These are phyloP conservation scores for Leguminivora glycinivorella DNA, from an alignment of 1,140 invertebrate genomes.

Conservation along the genomic window DNA sequence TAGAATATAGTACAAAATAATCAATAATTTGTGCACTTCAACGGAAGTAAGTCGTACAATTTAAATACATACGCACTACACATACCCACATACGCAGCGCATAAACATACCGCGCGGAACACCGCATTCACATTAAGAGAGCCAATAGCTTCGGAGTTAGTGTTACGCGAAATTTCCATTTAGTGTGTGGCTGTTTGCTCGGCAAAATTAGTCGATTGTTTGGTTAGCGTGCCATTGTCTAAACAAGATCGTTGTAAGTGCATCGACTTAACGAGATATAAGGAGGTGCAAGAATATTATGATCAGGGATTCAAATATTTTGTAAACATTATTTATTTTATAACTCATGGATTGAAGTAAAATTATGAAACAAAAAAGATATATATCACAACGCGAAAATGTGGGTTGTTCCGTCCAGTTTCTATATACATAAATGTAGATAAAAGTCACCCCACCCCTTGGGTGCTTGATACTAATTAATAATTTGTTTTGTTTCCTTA, in stretches of 20 bases:
- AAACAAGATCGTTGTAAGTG: constrained; percentile 57
- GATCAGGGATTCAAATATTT: too few species aligned
- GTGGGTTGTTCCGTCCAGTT: too few species aligned
- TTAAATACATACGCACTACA: background rate
- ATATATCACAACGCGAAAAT: too few species aligned
- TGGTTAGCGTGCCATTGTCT: constrained; percentile 56
- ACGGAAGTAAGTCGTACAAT: constrained; percentile 19
- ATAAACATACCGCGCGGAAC: constrained; percentile 39
- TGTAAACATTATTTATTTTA: too few species aligned
- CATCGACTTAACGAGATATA: constrained; percentile 47
- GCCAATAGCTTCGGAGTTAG: constrained; percentile 50
- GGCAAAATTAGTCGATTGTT: constrained; percentile 69
- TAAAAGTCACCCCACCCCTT: too few species aligned
- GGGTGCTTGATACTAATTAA: too few species aligned
- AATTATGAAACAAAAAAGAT: too few species aligned
- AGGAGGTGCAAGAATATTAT: background rate
- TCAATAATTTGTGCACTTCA: constrained; percentile 33
- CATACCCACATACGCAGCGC: background rate
- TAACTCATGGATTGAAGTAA: too few species aligned
- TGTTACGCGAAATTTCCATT: constrained; percentile 65
- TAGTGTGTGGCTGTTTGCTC: constrained; percentile 57
- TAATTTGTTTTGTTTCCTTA: too few species aligned
- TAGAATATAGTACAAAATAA: too few species aligned
- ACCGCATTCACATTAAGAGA: constrained; percentile 61
- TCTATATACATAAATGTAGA: too few species aligned